phyloP scores from a whole-genome alignment of 2,113 vertebrate species.

The Gambusia affinis region DNA sequence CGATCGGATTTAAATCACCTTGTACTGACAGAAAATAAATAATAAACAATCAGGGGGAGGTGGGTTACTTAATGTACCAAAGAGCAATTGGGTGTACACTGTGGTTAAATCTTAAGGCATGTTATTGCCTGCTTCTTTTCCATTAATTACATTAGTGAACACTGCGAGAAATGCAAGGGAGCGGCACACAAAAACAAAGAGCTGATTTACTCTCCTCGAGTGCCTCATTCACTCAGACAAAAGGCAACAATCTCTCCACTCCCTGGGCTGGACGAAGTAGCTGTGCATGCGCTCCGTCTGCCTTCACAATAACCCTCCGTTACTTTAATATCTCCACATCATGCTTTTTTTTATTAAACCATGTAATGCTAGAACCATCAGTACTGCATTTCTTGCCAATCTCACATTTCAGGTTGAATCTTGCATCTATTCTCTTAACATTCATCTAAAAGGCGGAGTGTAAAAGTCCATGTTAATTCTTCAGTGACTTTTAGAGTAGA shows the following conservation, averaged over 20 bases:
- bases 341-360: conserved; percentile 1
- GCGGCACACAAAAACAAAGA: conserved; percentile 62
- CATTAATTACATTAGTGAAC: conserved; percentile 73
- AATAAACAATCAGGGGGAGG: neutral
- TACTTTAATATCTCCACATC: conserved; percentile 11
- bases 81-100: conserved; percentile 27
- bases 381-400: conserved; percentile 9
- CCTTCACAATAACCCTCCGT: conserved; percentile 48
- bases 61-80: conserved; percentile 6
- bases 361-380: conserved; percentile 7
- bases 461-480: conserved; percentile 52
- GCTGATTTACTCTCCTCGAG: conserved; percentile 58
- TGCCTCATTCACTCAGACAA: conserved; percentile 57
- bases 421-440: conserved; percentile 7
- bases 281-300: conserved; percentile 28
- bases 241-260: conserved; percentile 62
- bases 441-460: conserved; percentile 17
- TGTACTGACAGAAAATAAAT: conserved; percentile 6
- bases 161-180: conserved; percentile 59
- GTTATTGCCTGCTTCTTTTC: conserved; percentile 50
- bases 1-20: neutral
- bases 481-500: conserved; percentile 57
- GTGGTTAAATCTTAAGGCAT: conserved; percentile 48
- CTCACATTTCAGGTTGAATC: conserved; percentile 14
- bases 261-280: conserved; percentile 58